These are phyloP conservation scores for Netta rufina DNA, from an alignment of 2,797 vertebrate species.

Conservation along the genomic window DNA sequence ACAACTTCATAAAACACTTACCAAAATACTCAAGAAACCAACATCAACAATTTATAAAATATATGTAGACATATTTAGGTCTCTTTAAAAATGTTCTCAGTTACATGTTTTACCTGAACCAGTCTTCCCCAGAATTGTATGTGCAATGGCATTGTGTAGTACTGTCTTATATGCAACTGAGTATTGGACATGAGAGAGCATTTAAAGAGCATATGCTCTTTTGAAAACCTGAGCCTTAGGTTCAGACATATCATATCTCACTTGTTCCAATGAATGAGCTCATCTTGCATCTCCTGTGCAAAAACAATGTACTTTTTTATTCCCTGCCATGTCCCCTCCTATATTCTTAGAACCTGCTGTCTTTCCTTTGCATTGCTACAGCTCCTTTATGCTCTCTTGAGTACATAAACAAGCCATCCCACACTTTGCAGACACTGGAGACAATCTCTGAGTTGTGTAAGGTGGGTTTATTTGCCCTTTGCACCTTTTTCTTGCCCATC, in stretches of 20 bases:
- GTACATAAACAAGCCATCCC: background rate
- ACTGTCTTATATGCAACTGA: background rate
- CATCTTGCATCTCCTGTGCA: background rate
- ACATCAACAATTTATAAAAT: background rate
- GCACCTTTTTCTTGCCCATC: background rate
- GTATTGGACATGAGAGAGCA: background rate
- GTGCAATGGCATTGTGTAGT: background rate
- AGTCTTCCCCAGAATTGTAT: background rate
- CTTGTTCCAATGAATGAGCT: background rate
- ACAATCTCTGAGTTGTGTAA: background rate
- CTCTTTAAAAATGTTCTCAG: background rate
- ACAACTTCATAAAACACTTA: background rate
- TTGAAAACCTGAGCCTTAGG: background rate
- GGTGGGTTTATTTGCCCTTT: background rate
- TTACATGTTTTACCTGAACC: background rate
- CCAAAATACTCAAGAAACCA: background rate
- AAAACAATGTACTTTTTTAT: background rate
- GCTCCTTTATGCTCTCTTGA: background rate
- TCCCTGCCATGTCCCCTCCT: fast-evolving
- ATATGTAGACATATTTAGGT: background rate
- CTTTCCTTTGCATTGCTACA: background rate
- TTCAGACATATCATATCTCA: background rate
- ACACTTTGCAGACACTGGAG: background rate
- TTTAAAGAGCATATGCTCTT: background rate
- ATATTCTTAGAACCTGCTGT: background rate